Evolutionary conservation across 2,888 invertebrate genomes (phyloP), one percentile per base, ranked within the genome.

Genomic region (Panzeria rudis): DNA sequence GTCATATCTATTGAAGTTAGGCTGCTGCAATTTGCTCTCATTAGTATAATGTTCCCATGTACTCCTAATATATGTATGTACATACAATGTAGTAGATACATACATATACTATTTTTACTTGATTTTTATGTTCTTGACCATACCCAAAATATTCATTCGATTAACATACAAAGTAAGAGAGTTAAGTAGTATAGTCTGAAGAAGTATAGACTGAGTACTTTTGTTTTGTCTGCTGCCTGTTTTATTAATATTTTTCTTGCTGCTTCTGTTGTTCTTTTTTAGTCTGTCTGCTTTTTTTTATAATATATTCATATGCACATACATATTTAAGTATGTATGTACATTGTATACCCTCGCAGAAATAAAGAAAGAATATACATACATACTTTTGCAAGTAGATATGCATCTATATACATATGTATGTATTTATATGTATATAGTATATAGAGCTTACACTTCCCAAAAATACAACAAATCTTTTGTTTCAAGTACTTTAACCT

Each of bases 131-230:
- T 89, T 90, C 91, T 91, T 91, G 91, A 91, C 91, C 91, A 91
- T 91, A 89, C 91, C 90, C 91, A 90, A 91, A 89, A 88, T 87
- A 89, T 79, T 79, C 78, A 89, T 82, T 79, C 78, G 85, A 85
- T 79, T 85, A 79, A 75, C 64, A 85, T 79, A 82, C 85, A 71
- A 85, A 85, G 82, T 85, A 85, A 85, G 85, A 85, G 85, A 82
- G 85, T 85, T 71, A 82, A 82, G 85, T 82, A 79, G 85, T 78
- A 71, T 84, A 76, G 86, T 84, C 86, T 84, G 79, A 78, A 85
- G 79, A 78, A 85, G 85, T 83, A 35, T 79, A 82, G 82, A 82
- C 82, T 68, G 73, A 81, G 73, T 79, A 73, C 79, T 47, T 86
- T 75, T 79, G 73, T 83, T 77, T 84, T 86, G 83, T 82, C 77